These are phyloP conservation scores for Thereva nobilitata DNA, from an alignment of 2,888 invertebrate species.

Conservation along the genomic window DNA sequence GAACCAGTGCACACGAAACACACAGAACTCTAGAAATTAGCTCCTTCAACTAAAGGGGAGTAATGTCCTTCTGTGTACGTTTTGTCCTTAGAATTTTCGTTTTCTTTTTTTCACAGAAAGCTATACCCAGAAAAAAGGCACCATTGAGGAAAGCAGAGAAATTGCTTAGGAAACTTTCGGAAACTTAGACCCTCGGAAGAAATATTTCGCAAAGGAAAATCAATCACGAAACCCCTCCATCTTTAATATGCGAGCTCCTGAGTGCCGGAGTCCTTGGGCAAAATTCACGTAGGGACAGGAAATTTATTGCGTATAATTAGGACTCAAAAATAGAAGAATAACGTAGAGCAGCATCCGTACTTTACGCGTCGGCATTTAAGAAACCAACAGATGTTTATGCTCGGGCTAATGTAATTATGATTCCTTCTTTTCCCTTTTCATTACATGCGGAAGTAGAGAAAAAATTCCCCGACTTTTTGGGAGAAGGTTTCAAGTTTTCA, in stretches of 20 bases:
- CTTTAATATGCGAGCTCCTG: constrained; percentile 5
- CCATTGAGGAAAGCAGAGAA: too few relatives aligned
- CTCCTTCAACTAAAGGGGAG: constrained; percentile 1
- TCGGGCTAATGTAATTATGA: constrained; percentile 40
- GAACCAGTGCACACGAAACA: not conserved
- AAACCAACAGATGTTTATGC: constrained; percentile 41
- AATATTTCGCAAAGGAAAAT: constrained; percentile 9
- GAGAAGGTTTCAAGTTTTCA: not conserved
- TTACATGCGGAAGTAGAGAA: constrained; percentile 6
- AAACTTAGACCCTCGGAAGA: too few relatives aligned
- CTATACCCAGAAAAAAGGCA: too few relatives aligned
- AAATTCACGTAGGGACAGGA: constrained; percentile 23
- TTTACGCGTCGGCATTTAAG: constrained; percentile 32
- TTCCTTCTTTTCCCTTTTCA: constrained; percentile 36
- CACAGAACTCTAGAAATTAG: constrained; percentile 18
- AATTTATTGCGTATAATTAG: constrained; percentile 39
- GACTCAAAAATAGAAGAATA: constrained; percentile 33
- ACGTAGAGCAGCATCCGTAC: constrained; percentile 23
- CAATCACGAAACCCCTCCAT: constrained; percentile 9
- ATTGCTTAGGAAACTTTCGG: too few relatives aligned
- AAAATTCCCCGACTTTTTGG: not conserved
- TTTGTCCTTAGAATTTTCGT: not conserved
- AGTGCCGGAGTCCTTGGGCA: not conserved
- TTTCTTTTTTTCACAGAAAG: not conserved
- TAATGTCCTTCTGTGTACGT: not conserved